These are phyloP conservation scores for Orthosia incerta DNA, from an alignment of 2,888 invertebrate species.

Conservation along the genomic window DNA sequence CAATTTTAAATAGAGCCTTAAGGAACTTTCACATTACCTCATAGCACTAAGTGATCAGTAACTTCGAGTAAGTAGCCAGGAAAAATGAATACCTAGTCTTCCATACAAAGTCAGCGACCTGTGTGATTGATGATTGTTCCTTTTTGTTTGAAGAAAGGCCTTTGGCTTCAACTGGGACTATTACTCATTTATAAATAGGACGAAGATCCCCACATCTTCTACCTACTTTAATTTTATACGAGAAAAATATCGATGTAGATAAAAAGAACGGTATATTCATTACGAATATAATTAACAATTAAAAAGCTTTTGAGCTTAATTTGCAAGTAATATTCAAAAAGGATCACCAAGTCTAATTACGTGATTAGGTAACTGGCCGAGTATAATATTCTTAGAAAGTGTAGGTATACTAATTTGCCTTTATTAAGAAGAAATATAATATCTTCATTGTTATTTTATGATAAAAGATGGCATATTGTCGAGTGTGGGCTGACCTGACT, in stretches of 20 bases:
- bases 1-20: not conserved
- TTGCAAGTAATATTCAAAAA: slow-evolving; percentile 5
- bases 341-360: slow-evolving; percentile 7
- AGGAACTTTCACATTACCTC: no score
- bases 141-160: not conserved
- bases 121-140: not conserved
- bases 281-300: slow-evolving; percentile 2
- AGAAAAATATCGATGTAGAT: not conserved
- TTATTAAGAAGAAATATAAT: not conserved
- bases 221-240: not conserved
- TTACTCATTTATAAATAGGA: slow-evolving; percentile 9
- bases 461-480: not conserved
- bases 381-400: not conserved
- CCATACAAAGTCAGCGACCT: not conserved
- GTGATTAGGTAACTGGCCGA: not conserved
- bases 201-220: not conserved
- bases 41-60: not conserved
- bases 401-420: slow-evolving; percentile 10
- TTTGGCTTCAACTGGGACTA: not conserved
- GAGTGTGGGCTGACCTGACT: slow-evolving; percentile 3
- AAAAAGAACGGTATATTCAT: slow-evolving; percentile 15
- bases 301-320: slow-evolving; percentile 2
- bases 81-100: no score
- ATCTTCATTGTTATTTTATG: not conserved
- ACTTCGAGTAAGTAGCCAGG: not conserved